A percentile compares a stretch with the other conserved stretches of the same genome.
Evolutionary conservation across 2,113 vertebrate genomes (phyloP).

Genomic region (Zosterops hypoxanthus): DNA sequence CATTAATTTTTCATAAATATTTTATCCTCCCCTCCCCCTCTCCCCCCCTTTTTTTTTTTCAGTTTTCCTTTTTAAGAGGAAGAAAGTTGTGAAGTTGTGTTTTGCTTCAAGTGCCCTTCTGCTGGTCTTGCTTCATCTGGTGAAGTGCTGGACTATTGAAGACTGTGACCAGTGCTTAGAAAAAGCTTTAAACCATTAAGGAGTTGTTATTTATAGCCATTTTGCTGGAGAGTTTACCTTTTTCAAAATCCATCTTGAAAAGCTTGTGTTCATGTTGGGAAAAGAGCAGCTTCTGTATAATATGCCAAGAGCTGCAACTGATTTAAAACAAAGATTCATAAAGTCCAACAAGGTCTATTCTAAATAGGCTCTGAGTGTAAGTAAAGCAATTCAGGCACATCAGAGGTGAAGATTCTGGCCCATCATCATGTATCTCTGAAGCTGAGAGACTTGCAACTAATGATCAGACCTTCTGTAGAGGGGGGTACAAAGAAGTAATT

Average conservation of each 20-base stretch:
- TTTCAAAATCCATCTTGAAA: not conserved
- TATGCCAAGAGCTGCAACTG: not conserved
- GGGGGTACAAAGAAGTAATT: not conserved
- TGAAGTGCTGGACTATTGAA: not conserved
- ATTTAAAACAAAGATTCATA: not conserved
- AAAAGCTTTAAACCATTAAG: not conserved
- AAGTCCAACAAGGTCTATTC: not conserved
- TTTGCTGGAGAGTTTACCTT: not conserved
- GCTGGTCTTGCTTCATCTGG: not conserved
- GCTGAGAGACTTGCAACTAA: not conserved
- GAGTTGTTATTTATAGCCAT: not conserved
- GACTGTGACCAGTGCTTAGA: not conserved
- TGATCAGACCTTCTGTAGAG: not conserved
- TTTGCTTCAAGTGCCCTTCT: not conserved
- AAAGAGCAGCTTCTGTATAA: not conserved
- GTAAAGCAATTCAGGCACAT: not conserved
- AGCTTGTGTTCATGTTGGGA: rapidly evolving
- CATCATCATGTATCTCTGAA: not conserved
- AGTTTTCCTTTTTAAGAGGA: not conserved
- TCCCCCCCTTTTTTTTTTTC: too few relatives aligned
- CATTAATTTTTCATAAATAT: not conserved
- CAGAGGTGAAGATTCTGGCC: not conserved
- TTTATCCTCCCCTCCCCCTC: not conserved
- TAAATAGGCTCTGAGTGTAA: not conserved
- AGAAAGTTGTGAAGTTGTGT: not conserved